phyloP scores from a whole-genome alignment of 1,140 invertebrate species.

The Sycophila sp. region DNA sequence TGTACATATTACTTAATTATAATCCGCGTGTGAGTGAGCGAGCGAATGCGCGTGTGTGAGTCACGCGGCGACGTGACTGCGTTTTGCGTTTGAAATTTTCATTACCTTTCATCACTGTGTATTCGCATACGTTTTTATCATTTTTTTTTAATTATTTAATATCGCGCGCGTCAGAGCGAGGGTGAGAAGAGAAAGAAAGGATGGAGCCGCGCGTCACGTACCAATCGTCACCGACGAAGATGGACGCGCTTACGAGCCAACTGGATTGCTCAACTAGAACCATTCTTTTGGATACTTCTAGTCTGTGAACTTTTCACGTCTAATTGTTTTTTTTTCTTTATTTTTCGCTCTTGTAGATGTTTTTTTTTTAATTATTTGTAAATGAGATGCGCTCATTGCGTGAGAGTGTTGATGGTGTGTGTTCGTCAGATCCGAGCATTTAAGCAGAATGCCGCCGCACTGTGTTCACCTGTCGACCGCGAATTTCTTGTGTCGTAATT shows the following conservation, averaged over 20 bases:
- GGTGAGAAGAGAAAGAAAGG: neutral
- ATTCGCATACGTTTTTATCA: neutral
- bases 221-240: neutral
- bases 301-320: constrained; percentile 30
- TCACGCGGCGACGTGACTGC: constrained; percentile 12
- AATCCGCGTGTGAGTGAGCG: constrained; percentile 10
- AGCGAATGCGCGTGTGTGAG: constrained; percentile 32
- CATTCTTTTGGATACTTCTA: constrained; percentile 39
- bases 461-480: constrained; percentile 57
- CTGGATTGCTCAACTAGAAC: constrained; percentile 28
- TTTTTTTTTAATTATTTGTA: neutral
- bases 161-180: neutral
- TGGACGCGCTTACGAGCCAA: neutral
- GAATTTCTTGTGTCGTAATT: constrained; percentile 48
- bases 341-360: neutral
- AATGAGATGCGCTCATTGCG: constrained; percentile 17
- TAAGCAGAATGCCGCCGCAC: constrained; percentile 40
- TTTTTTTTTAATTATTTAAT: neutral
- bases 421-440: constrained; percentile 36
- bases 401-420: constrained; percentile 25
- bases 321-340: constrained; percentile 7
- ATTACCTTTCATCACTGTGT: constrained; percentile 1
- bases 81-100: neutral
- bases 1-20: constrained; percentile 36
- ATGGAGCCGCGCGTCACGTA: neutral